A percentile compares a stretch with the other conserved stretches of the same genome.
Evolutionary conservation across 2,888 invertebrate species (phyloP).

Genomic region (Chrysotoxum bicinctum): DNA sequence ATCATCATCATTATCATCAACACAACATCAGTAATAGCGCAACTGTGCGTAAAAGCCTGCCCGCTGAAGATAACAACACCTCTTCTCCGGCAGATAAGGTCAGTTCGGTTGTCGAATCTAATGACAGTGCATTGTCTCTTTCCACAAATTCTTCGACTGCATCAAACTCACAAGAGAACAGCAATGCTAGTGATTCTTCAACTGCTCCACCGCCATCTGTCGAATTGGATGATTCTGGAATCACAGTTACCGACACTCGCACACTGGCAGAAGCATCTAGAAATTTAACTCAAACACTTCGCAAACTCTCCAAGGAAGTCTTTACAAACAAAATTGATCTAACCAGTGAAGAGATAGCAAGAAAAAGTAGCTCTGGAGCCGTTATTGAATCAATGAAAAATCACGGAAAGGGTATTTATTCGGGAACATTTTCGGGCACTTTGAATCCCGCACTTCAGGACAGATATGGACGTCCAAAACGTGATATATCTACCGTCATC

Average conservation of each 20-base stretch:
- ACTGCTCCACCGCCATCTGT: slow-evolving; percentile 47
- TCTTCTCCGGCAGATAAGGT: slow-evolving; percentile 21
- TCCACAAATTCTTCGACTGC: slow-evolving; percentile 39
- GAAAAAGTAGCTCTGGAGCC: slow-evolving; percentile 85
- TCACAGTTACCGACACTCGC: slow-evolving; percentile 84
- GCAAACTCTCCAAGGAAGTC: slow-evolving; percentile 94
- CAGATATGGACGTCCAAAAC: slow-evolving; percentile 93
- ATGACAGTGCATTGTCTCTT: slow-evolving; percentile 58
- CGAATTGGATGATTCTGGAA: slow-evolving; percentile 80
- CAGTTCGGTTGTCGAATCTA: slow-evolving; percentile 25
- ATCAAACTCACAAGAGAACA: slow-evolving; percentile 37
- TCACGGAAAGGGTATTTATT: slow-evolving; percentile 96
- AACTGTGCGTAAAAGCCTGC: slow-evolving; percentile 52
- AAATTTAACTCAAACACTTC: slow-evolving; percentile 94
- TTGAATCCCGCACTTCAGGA: slow-evolving; percentile 96
- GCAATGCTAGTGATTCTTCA: slow-evolving; percentile 55
- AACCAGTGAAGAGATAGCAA: slow-evolving; percentile 82
- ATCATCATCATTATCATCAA: slow-evolving; percentile 80
- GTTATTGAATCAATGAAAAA: slow-evolving; percentile 96
- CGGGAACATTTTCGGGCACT: slow-evolving; percentile 97
- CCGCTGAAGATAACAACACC: slow-evolving; percentile 15
- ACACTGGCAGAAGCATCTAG: slow-evolving; percentile 94
- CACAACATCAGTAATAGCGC: slow-evolving; percentile 56
- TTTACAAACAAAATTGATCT: slow-evolving; percentile 86
- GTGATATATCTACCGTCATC: slow-evolving; percentile 97